phyloP scores from a whole-genome alignment of 1,140 invertebrate species.

The Cotesia chilonis region DNA sequence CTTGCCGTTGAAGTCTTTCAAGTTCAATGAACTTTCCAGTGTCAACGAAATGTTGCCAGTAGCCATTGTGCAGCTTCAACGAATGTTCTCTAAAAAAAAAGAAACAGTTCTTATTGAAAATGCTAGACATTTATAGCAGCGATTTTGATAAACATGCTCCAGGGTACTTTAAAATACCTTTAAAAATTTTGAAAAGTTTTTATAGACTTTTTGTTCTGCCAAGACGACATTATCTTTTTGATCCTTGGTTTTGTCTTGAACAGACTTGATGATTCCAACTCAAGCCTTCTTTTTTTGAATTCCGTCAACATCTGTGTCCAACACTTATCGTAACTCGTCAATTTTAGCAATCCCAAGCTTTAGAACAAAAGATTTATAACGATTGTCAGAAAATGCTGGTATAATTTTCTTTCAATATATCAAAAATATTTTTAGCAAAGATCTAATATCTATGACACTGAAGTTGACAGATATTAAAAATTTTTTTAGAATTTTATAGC shows the following conservation, averaged over 20 bases:
- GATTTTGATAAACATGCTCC: too few relatives aligned
- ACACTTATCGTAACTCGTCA: constrained; percentile 79
- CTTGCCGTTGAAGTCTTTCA: constrained; percentile 88
- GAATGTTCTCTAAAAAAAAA: constrained; percentile 87
- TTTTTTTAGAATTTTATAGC: too few relatives aligned
- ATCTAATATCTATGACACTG: constrained; percentile 32
- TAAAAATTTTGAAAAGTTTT: constrained; percentile 94
- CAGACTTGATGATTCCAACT: constrained; percentile 44
- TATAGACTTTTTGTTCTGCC: constrained; percentile 86
- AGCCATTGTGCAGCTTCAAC: constrained; percentile 99
- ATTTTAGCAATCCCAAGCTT: constrained; percentile 84
- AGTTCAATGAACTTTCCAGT: constrained; percentile 91
- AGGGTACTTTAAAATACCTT: constrained; percentile 74
- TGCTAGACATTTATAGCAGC: too few relatives aligned
- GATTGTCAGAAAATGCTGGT: constrained; percentile 28
- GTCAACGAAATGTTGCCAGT: constrained; percentile 99
- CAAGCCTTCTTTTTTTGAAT: constrained; percentile 67
- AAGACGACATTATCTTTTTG: constrained; percentile 67
- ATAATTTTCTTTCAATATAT: constrained; percentile 35
- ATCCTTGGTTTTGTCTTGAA: constrained; percentile 63
- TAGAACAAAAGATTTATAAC: constrained; percentile 47
- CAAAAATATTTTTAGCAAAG: constrained; percentile 37
- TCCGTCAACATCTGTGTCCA: constrained; percentile 76
- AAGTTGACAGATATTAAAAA: too few relatives aligned
- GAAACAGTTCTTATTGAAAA: not conserved